A percentile compares a stretch with the other conserved stretches of the same genome.
Conservation (phyloP, 2,113 vertebrate species). For the Glaucidium brasilianum region DNA sequence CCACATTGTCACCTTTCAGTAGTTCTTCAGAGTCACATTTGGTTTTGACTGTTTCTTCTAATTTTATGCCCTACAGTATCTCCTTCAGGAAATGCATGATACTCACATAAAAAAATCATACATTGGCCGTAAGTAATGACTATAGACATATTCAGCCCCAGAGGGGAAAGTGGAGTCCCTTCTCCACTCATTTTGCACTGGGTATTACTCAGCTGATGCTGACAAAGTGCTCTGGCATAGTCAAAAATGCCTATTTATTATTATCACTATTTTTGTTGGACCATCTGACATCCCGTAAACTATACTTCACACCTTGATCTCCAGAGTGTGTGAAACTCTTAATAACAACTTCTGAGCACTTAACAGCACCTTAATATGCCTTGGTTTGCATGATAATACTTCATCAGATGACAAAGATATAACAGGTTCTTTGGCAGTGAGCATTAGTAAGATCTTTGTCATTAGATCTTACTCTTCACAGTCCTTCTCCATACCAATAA, state of each 20-base stretch:
- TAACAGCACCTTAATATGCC: background rate
- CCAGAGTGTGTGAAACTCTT: background rate
- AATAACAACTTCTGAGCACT: background rate
- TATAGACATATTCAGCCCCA: background rate
- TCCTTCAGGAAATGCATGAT: background rate
- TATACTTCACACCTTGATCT: background rate
- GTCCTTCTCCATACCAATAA: background rate
- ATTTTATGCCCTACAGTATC: background rate
- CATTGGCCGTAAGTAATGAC: background rate
- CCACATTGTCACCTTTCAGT: background rate
- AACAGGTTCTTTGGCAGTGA: background rate
- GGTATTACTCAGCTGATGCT: background rate
- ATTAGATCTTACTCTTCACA: background rate
- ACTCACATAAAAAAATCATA: background rate
- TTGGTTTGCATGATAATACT: background rate
- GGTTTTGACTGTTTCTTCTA: background rate
- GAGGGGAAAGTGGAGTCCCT: background rate
- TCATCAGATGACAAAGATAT: background rate
- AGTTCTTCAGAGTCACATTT: background rate
- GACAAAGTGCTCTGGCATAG: background rate
- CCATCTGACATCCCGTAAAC: background rate
- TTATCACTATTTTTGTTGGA: background rate
- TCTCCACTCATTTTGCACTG: background rate
- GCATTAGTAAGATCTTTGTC: background rate
- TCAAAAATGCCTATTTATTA: background rate